These are phyloP conservation scores for Lepidochrysops patricia DNA, from an alignment of 2,888 invertebrate genomes.

Conservation along the genomic window DNA sequence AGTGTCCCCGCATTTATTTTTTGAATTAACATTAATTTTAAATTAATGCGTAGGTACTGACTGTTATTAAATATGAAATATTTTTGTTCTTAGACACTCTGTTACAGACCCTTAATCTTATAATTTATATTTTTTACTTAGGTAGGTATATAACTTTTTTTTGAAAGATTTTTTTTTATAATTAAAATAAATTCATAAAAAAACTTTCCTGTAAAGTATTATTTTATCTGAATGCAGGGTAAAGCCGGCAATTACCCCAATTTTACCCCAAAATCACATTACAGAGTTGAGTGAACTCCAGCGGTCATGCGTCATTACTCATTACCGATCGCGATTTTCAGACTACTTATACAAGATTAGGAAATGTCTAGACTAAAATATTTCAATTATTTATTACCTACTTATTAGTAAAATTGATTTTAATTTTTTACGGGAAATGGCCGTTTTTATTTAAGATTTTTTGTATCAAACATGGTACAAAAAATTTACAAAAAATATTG, in stretches of 20 bases:
- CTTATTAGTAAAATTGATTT: no score
- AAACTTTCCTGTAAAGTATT: background rate
- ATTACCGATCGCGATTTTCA: slow-evolving; percentile 17
- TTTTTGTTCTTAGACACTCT: no score
- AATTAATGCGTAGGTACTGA: no score
- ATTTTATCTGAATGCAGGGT: background rate
- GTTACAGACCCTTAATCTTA: no score
- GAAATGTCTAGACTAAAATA: background rate
- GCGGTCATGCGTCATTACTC: slow-evolving; percentile 15
- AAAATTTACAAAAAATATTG: no score
- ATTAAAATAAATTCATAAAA: background rate
- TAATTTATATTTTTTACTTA: background rate
- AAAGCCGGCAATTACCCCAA: slow-evolving; percentile 3
- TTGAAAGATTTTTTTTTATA: background rate
- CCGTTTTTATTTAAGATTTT: no score
- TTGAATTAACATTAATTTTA: background rate
- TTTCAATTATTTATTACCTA: no score
- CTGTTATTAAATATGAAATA: no score
- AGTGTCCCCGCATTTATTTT: background rate
- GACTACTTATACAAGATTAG: background rate
- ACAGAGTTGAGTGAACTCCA: slow-evolving; percentile 10
- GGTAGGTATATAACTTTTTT: no score
- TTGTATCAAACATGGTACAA: no score
- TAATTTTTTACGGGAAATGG: no score
- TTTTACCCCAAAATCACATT: slow-evolving; percentile 14